Conservation (phyloP, 2,113 vertebrate species). For the Tragelaphus buxtoni region DNA sequence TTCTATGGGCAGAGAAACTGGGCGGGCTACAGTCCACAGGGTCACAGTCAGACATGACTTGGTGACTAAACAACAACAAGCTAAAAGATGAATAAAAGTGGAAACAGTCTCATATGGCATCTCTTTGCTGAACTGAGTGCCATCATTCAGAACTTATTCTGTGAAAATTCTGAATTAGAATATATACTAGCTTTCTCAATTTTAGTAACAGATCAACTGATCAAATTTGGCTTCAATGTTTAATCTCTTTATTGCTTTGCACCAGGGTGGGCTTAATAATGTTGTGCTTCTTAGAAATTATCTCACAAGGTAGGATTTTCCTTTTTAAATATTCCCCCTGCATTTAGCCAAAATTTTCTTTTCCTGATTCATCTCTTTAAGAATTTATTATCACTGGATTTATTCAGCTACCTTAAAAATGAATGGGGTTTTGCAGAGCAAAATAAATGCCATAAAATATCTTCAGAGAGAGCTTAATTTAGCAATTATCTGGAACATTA, state of each 20-base stretch:
- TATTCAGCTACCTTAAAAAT: constrained; percentile 45
- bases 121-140: background rate
- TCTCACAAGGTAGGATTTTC: background rate
- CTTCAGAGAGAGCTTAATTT: constrained; percentile 4
- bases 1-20: background rate
- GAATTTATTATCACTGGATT: constrained; percentile 31
- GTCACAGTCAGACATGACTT: background rate
- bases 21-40: background rate
- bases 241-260: background rate
- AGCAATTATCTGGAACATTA: constrained; percentile 46
- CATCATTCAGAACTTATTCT: constrained; percentile 22
- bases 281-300: background rate
- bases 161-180: constrained; percentile 44
- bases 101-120: background rate
- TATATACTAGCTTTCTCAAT: background rate
- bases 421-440: constrained; percentile 19
- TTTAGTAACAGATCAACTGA: background rate
- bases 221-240: background rate
- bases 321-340: background rate
- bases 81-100: background rate
- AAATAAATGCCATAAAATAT: constrained; percentile 47
- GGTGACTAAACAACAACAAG: background rate
- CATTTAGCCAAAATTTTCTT: background rate
- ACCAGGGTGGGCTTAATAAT: background rate
- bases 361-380: constrained; percentile 4